phyloP scores from a whole-genome alignment of 2,888 invertebrate genomes.

The Sphaerophoria taeniata region DNA sequence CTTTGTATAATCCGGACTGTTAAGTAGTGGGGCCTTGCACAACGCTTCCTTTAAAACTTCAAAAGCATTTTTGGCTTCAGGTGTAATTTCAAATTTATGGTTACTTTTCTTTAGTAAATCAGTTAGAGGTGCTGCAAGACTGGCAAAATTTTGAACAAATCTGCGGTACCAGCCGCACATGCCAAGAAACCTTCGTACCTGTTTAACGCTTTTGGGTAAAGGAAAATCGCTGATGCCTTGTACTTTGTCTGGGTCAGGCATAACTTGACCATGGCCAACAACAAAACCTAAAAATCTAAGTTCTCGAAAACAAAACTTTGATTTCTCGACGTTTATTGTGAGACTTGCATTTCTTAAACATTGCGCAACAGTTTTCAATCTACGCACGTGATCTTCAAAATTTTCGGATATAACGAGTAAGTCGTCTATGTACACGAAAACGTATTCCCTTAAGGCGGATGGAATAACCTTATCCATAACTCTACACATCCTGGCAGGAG shows the following conservation, averaged over 20 bases:
- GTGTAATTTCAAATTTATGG: no score
- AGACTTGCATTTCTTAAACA: constrained; percentile 43
- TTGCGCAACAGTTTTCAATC: no score
- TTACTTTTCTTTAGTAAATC: no score
- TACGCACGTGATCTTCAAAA: constrained; percentile 45
- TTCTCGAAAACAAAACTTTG: constrained; percentile 43
- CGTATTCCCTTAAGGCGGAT: constrained; percentile 15
- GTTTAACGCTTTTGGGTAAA: constrained; percentile 47
- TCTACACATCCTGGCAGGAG: constrained; percentile 38
- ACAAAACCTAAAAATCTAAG: constrained; percentile 48
- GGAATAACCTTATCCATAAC: constrained; percentile 64
- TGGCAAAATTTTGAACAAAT: constrained; percentile 30
- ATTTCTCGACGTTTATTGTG: constrained; percentile 56
- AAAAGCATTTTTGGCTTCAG: no score
- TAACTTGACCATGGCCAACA: constrained; percentile 44
- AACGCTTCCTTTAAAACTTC: constrained; percentile 39
- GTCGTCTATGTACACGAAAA: constrained; percentile 69
- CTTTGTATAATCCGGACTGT: constrained; percentile 49
- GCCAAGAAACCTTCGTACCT: constrained; percentile 73
- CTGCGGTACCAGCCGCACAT: constrained; percentile 39
- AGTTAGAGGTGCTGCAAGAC: no score
- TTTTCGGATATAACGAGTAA: constrained; percentile 43
- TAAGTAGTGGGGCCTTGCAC: constrained; percentile 32
- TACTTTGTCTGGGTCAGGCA: constrained; percentile 47
- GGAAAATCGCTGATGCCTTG: constrained; percentile 46